These are phyloP conservation scores for Hydriomena furcata DNA, from an alignment of 2,888 invertebrate species.

Conservation along the genomic window DNA sequence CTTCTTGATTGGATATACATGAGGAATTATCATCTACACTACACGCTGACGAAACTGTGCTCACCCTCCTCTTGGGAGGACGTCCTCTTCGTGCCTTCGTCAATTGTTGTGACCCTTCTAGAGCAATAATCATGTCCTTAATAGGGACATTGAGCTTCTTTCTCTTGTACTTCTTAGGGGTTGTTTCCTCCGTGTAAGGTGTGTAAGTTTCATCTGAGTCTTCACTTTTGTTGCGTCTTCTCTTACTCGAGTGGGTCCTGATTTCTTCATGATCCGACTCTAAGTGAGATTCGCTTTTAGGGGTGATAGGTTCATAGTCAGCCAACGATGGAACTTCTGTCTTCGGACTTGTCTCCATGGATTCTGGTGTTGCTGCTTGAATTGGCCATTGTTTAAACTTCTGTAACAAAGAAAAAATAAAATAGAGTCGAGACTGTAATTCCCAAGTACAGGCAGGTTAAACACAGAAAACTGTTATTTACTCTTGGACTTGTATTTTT, in stretches of 20 bases:
- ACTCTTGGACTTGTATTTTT: too few species aligned
- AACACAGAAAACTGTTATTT: too few species aligned
- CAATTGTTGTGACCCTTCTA: slow-evolving; percentile 67
- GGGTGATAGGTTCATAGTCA: slow-evolving; percentile 68
- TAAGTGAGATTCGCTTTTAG: slow-evolving; percentile 69
- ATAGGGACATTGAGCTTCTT: slow-evolving; percentile 69
- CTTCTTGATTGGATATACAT: slow-evolving; percentile 67
- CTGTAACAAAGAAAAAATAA: slow-evolving; percentile 44
- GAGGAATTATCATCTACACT: slow-evolving; percentile 73
- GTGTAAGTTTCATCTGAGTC: slow-evolving; percentile 76
- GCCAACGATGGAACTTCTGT: slow-evolving; percentile 51
- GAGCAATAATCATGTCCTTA: slow-evolving; percentile 69
- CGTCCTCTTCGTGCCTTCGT: slow-evolving; percentile 77
- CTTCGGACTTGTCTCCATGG: slow-evolving; percentile 42
- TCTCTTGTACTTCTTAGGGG: slow-evolving; percentile 61
- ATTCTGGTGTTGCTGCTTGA: slow-evolving; percentile 37
- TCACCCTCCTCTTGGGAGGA: slow-evolving; percentile 80
- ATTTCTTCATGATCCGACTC: slow-evolving; percentile 69
- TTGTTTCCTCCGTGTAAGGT: slow-evolving; percentile 59
- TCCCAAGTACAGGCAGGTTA: too few species aligned
- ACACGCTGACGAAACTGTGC: slow-evolving; percentile 70
- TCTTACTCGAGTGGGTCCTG: slow-evolving; percentile 50
- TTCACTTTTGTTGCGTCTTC: slow-evolving; percentile 62
- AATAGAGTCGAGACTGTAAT: too few species aligned
- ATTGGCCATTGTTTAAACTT: slow-evolving; percentile 47